Conservation (phyloP, 2,888 invertebrate species). For the Cerastis rubricosa region DNA sequence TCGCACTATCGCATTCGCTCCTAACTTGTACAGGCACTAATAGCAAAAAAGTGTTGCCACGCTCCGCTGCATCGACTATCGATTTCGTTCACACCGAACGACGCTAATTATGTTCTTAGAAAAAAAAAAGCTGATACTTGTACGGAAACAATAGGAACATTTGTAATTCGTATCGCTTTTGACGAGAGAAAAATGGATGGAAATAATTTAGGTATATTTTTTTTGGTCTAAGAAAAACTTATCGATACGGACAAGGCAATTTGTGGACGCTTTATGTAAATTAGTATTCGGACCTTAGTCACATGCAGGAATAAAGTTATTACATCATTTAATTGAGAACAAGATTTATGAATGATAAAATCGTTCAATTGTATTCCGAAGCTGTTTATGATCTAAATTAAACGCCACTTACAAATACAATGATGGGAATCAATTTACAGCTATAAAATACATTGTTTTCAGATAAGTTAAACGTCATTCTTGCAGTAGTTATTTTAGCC, state of each 20-base stretch:
- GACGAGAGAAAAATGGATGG: conserved; percentile 25
- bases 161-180: conserved; percentile 35
- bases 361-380: conserved; percentile 12
- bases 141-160: conserved; percentile 49
- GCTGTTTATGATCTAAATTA: conserved; percentile 26
- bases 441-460: conserved; percentile 18
- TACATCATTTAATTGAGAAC: conserved; percentile 2
- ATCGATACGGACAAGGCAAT: conserved; percentile 14
- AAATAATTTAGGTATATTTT: conserved; percentile 23
- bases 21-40: conserved; percentile 52
- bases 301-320: background rate
- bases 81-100: conserved; percentile 78
- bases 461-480: conserved; percentile 12
- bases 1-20: conserved; percentile 39
- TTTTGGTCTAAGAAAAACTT: conserved; percentile 28
- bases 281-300: background rate
- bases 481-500: conserved; percentile 6
- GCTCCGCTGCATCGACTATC: conserved; percentile 82
- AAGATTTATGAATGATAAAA: background rate
- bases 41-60: conserved; percentile 78
- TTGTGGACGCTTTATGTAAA: conserved; percentile 16
- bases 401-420: conserved; percentile 28
- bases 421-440: conserved; percentile 14
- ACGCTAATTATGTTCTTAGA: conserved; percentile 60
- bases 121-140: conserved; percentile 45